These are phyloP conservation scores for Drosophila acutilabella DNA, from an alignment of 2,888 invertebrate species.

Conservation along the genomic window DNA sequence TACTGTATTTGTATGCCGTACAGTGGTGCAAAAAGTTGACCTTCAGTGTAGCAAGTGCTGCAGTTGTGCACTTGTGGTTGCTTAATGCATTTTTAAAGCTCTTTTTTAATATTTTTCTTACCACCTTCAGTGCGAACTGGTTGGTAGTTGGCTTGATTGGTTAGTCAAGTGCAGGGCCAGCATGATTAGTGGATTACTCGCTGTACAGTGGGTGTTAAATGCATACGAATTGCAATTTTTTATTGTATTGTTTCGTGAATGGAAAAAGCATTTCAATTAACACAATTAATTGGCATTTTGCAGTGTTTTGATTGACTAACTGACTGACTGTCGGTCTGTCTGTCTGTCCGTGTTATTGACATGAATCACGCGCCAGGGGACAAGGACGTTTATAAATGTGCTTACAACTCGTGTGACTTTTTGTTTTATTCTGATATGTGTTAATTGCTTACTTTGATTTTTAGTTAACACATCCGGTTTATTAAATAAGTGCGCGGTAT, in stretches of 20 bases:
- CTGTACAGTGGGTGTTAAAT: slow-evolving; percentile 43
- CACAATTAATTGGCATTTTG: slow-evolving; percentile 48
- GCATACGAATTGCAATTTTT: slow-evolving; percentile 32
- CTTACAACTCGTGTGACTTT: slow-evolving; percentile 38
- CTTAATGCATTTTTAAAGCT: slow-evolving; percentile 8
- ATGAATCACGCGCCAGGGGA: slow-evolving; percentile 34
- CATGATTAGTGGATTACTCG: slow-evolving; percentile 19
- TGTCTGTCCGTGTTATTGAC: slow-evolving; percentile 37
- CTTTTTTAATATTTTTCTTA: background rate
- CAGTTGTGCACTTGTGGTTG: slow-evolving; percentile 23
- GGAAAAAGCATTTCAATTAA: slow-evolving; percentile 40
- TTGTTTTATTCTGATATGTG: slow-evolving; percentile 28
- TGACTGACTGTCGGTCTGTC: background rate
- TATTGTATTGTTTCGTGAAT: slow-evolving; percentile 21
- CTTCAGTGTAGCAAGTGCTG: slow-evolving; percentile 16
- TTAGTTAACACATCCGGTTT: slow-evolving; percentile 42
- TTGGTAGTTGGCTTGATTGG: background rate
- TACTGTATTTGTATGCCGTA: slow-evolving; percentile 14
- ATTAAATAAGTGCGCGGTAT: slow-evolving; percentile 17
- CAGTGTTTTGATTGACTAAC: slow-evolving; percentile 14
- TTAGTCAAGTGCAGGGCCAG: slow-evolving; percentile 54
- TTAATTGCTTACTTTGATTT: slow-evolving; percentile 43
- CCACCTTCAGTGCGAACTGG: slow-evolving; percentile 30
- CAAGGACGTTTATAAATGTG: slow-evolving; percentile 50
- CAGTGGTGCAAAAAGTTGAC: slow-evolving; percentile 10